Percentiles rank a stretch among this genome's conserved stretches.
phyloP scores from a whole-genome alignment of 2,888 invertebrate species.

The Zelleria hepariella region DNA sequence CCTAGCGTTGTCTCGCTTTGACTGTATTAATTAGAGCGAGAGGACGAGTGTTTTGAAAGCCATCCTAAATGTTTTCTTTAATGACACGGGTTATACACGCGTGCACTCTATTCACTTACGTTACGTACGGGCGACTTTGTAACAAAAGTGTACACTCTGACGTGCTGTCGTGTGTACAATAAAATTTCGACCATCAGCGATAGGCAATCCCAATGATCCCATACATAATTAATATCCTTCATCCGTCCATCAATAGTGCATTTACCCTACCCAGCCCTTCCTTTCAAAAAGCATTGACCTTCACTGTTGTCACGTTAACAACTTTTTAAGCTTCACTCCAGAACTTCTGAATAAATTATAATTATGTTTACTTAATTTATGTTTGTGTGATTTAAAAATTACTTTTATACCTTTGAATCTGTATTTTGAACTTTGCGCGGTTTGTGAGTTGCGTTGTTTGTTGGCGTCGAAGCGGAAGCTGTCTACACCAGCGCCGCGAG shows the following conservation, averaged over 20 bases:
- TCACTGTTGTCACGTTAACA: neutral
- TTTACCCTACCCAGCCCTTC: neutral
- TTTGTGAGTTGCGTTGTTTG: conserved; percentile 7
- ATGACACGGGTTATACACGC: too few species aligned
- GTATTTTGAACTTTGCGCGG: neutral
- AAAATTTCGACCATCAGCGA: too few species aligned
- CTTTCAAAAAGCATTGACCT: neutral
- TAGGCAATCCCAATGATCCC: too few species aligned
- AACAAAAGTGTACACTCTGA: too few species aligned
- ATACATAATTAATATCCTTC: neutral
- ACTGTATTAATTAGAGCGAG: too few species aligned
- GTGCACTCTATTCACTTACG: too few species aligned
- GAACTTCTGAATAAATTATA: neutral
- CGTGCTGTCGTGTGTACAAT: too few species aligned
- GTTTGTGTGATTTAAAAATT: neutral
- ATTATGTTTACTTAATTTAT: neutral
- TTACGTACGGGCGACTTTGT: too few species aligned
- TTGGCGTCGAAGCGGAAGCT: conserved; percentile 61
- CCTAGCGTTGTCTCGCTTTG: too few species aligned
- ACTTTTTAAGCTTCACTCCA: neutral
- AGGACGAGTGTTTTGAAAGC: too few species aligned
- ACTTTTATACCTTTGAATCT: neutral
- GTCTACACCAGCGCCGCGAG: conserved; percentile 37
- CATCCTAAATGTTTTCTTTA: too few species aligned
- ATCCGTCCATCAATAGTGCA: neutral